Percentiles rank a stretch among this genome's conserved stretches.
Evolutionary conservation across 2,113 vertebrate genomes (phyloP).

Genomic region (Cavia aperea): DNA sequence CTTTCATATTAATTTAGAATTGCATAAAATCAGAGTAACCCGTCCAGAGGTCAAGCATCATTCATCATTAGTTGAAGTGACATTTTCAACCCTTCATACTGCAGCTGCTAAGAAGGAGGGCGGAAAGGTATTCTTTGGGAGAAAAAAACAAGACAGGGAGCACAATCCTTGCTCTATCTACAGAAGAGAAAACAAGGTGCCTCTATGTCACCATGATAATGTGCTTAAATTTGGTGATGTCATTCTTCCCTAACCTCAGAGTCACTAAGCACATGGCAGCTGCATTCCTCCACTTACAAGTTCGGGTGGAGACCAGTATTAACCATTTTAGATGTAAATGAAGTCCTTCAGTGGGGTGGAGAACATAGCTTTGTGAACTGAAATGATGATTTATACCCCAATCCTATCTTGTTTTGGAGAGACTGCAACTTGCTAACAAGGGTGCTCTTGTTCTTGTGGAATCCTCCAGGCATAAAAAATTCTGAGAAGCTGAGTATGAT

Average conservation of each 20-base stretch:
- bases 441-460: constrained; percentile 87
- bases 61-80: constrained; percentile 98
- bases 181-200: constrained; percentile 91
- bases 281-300: constrained; percentile 89
- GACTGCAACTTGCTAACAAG: constrained; percentile 87
- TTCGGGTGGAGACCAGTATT: constrained; percentile 84
- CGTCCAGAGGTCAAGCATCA: constrained; percentile 92
- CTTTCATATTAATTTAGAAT: constrained; percentile 85
- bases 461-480: constrained; percentile 87
- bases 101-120: constrained; percentile 84
- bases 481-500: constrained; percentile 92
- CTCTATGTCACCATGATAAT: constrained; percentile 93
- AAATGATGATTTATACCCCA: constrained; percentile 98
- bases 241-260: constrained; percentile 86
- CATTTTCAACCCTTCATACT: constrained; percentile 92
- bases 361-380: constrained; percentile 86
- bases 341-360: constrained; percentile 88
- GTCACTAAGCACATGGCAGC: constrained; percentile 94
- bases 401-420: constrained; percentile 87
- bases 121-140: constrained; percentile 86
- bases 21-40: constrained; percentile 83
- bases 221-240: constrained; percentile 90
- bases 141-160: constrained; percentile 80
- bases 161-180: constrained; percentile 87
- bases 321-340: constrained; percentile 87